A percentile compares a stretch with the other conserved stretches of the same genome.
These are phyloP conservation scores for Conomelus anceps DNA, from an alignment of 2,888 invertebrate genomes.

Conservation along the genomic window DNA sequence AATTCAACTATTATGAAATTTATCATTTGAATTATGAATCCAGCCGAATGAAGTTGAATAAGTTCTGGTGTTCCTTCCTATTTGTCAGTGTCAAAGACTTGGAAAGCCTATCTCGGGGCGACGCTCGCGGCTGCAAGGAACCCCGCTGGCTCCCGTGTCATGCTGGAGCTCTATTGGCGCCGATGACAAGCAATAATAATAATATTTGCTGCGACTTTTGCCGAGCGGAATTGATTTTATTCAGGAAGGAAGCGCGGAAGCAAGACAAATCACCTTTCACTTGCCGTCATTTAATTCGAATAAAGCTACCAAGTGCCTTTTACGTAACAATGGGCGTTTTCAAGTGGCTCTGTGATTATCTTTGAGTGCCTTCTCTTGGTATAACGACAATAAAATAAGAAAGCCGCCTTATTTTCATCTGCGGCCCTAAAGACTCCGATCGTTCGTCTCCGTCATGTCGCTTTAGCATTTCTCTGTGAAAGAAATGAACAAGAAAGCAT, in stretches of 20 bases:
- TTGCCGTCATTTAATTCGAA: not conserved
- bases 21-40: no score
- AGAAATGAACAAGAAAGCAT: no score
- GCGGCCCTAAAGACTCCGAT: not conserved
- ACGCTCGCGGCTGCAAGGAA: not conserved
- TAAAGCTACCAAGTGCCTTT: not conserved
- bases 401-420: not conserved
- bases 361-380: not conserved
- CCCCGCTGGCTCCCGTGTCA: not conserved
- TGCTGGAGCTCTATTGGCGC: not conserved
- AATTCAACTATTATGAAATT: no score
- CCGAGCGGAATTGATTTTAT: not conserved
- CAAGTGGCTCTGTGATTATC: not conserved
- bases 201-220: not conserved
- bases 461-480: no score
- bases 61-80: no score
- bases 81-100: no score
- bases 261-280: not conserved
- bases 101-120: no score
- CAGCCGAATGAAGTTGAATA: no score
- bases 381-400: not conserved
- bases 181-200: not conserved
- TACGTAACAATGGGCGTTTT: not conserved
- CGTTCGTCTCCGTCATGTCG: not conserved
- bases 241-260: not conserved